A percentile compares a stretch with the other conserved stretches of the same genome.
Conservation (phyloP, 2,888 invertebrate genomes). For the Meghimatium bilineatum region DNA sequence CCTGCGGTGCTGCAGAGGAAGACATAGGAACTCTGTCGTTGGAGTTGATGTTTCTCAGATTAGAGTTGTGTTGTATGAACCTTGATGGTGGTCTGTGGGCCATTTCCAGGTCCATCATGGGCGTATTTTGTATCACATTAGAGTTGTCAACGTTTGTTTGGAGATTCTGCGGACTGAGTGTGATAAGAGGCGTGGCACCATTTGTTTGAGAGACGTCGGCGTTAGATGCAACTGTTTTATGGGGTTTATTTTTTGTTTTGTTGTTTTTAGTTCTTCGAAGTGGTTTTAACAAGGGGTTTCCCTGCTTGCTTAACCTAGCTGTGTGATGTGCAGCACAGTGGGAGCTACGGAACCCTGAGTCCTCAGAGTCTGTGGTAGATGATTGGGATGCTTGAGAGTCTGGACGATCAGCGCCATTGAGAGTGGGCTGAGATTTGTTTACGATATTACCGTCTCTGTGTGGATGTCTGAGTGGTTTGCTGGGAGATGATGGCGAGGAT, state of each 20-base stretch:
- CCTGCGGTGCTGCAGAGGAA: neutral
- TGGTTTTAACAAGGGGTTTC: conserved; percentile 64
- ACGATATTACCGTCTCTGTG: conserved; percentile 22
- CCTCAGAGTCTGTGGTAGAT: conserved; percentile 69
- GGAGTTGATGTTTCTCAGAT: neutral
- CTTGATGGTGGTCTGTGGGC: conserved; percentile 20
- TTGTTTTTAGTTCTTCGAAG: conserved; percentile 34
- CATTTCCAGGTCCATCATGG: conserved; percentile 14
- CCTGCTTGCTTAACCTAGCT: conserved; percentile 50
- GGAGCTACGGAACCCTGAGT: conserved; percentile 71
- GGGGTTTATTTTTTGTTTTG: conserved; percentile 1
- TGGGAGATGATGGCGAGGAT: conserved; percentile 7
- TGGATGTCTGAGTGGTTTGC: conserved; percentile 35
- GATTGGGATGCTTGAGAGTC: conserved; percentile 66
- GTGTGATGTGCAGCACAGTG: conserved; percentile 61
- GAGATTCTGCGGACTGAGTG: conserved; percentile 42
- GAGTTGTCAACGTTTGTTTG: conserved; percentile 13
- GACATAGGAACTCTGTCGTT: neutral
- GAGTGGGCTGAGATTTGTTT: conserved; percentile 9
- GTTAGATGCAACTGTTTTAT: conserved; percentile 28
- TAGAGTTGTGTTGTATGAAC: conserved; percentile 1
- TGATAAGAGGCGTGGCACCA: conserved; percentile 31
- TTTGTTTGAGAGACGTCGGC: conserved; percentile 10
- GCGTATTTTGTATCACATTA: conserved; percentile 39
- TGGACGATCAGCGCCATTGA: conserved; percentile 57